These are phyloP conservation scores for Alethe diademata DNA, from an alignment of 2,113 vertebrate genomes.

Conservation along the genomic window DNA sequence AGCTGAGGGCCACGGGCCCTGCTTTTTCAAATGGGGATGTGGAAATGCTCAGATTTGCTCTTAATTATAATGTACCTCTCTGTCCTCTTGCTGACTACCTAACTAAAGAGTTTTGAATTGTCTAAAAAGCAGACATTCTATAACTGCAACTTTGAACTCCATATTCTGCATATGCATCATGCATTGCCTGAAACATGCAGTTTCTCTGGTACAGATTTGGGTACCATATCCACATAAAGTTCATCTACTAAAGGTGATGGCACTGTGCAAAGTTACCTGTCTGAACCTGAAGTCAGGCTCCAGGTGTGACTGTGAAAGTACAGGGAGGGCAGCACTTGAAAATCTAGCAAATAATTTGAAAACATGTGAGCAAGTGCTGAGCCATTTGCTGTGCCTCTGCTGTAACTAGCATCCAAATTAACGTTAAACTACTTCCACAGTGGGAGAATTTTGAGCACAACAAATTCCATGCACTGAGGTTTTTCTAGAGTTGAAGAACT, in stretches of 20 bases:
- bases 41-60: background rate
- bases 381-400: background rate
- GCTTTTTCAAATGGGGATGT: background rate
- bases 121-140: background rate
- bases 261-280: background rate
- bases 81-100: background rate
- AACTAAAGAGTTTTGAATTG: background rate
- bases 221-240: background rate
- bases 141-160: background rate
- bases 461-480: background rate
- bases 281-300: background rate
- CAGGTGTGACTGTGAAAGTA: background rate
- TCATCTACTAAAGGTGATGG: background rate
- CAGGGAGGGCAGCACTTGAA: background rate
- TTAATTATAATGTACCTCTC: background rate
- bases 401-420: background rate
- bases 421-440: background rate
- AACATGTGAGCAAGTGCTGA: background rate
- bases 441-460: background rate
- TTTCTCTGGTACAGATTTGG: background rate
- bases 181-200: background rate
- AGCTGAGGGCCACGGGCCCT: accelerated
- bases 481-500: background rate
- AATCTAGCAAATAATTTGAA: background rate
- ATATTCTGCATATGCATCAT: background rate